Evolutionary conservation across 2,797 vertebrate genomes (phyloP), one percentile per base, ranked within the genome.

Genomic region (Naso thynnoides): DNA sequence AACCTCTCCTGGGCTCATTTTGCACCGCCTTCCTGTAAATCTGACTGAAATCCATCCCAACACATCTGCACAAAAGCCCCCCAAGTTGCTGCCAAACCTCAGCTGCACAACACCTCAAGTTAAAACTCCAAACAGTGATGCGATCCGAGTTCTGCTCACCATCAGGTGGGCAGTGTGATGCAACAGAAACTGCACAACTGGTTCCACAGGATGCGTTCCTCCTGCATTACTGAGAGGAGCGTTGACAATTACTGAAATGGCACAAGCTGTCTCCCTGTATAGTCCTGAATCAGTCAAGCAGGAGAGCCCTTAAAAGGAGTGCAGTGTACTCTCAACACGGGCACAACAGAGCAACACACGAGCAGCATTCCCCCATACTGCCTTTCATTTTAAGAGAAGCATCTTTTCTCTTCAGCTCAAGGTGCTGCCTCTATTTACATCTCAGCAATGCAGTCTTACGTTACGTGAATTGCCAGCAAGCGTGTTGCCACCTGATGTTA

Each of bases 161-260:
- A 76, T 89, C 87, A 92, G 88, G 89, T 91, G 89, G 86, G 85
- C 75, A 87, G 61, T 57, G 84, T 85, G 85, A 86, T 82, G 84
- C 72, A 90, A 89, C 60, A 84, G 73, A 88, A 78, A 86, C 81
- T 79, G 89, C 85, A 89, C 86, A 83, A 90, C 93, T 90, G 90
- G 92, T 92, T 92, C 90, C 72, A 78, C 89, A 16, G 78, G 84
- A 86, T 80, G 84, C 75, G 74, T 88, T 91, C 84, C 89, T 83
- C 44, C 52, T 54, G 86, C 85, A 72, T 86, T 81, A 83, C 76
- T 47, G 72, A 81, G 70, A 82, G 79, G n/a, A 81, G 81, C 61
- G 57, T 41, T 86, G 89, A 91, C 86, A 86, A 72, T 83, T 83
- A 86, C 67, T 70, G 87, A 87, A 86, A 89, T 81, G 85, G 80